These are phyloP conservation scores for Stictonetta naevosa DNA, from an alignment of 2,113 vertebrate species.

Conservation along the genomic window DNA sequence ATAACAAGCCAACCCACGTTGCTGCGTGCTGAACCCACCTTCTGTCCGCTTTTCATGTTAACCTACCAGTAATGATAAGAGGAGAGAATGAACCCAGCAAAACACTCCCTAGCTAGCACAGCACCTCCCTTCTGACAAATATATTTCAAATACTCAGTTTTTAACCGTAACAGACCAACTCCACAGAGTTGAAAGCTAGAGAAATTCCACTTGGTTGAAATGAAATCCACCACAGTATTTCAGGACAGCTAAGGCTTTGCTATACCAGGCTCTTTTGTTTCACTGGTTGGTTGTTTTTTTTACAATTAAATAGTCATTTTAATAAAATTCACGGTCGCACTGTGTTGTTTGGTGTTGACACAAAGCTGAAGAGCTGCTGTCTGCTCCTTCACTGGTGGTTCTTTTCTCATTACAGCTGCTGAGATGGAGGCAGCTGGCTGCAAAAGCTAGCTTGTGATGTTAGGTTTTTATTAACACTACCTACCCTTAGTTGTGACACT, in stretches of 20 bases:
- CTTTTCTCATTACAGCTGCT: neutral
- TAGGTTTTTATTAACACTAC: neutral
- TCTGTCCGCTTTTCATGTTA: neutral
- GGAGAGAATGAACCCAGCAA: neutral
- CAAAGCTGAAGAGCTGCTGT: neutral
- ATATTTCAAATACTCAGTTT: neutral
- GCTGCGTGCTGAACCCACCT: neutral
- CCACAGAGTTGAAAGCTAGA: neutral
- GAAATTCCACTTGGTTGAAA: neutral
- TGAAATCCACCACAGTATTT: neutral
- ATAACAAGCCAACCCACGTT: accelerated
- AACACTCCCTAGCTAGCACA: too few species aligned
- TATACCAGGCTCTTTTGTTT: accelerated
- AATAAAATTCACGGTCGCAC: accelerated
- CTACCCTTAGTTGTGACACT: neutral
- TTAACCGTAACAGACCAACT: neutral
- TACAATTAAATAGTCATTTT: neutral
- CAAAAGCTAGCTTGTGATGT: neutral
- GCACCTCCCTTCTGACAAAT: neutral
- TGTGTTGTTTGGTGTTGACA: neutral
- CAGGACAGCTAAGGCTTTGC: neutral
- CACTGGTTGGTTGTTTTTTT: neutral
- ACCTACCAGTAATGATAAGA: neutral
- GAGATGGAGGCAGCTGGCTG: neutral
- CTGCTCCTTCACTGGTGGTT: neutral